Conservation (phyloP, 2,888 invertebrate genomes). For the Parapristionchus giblindavisi region DNA sequence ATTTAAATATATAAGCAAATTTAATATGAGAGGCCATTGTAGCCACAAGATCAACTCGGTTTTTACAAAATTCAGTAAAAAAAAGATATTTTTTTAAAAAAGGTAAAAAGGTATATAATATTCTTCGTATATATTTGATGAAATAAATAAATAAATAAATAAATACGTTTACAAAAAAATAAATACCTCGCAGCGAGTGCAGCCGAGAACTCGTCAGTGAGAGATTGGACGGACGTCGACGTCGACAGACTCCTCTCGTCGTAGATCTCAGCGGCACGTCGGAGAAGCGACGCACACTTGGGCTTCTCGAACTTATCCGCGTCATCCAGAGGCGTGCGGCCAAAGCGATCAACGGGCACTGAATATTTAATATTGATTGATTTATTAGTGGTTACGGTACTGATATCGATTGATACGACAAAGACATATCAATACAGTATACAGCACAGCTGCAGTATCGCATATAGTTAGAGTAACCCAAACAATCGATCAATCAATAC, state of each 20-base stretch:
- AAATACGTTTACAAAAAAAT: too few relatives aligned
- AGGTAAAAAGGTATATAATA: too few relatives aligned
- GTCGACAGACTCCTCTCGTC: constrained; percentile 5
- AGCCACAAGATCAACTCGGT: too few relatives aligned
- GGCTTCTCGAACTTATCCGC: constrained; percentile 85
- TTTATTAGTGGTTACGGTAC: not conserved
- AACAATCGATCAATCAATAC: not conserved
- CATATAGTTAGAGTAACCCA: not conserved
- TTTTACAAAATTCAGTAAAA: too few relatives aligned
- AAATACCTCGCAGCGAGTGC: constrained; percentile 34
- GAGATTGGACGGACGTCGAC: constrained; percentile 22
- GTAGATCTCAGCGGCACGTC: constrained; percentile 12
- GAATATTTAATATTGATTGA: not conserved
- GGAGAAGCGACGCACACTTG: constrained; percentile 81
- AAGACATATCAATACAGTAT: not conserved
- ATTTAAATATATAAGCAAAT: too few relatives aligned
- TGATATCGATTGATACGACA: not conserved
- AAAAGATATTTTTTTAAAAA: too few relatives aligned
- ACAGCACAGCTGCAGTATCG: not conserved
- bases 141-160: too few relatives aligned
- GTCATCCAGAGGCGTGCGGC: constrained; percentile 88
- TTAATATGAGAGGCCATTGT: too few relatives aligned
- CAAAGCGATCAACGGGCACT: constrained; percentile 78
- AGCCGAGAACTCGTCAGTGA: constrained; percentile 17
- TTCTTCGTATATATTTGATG: too few relatives aligned